phyloP scores from a whole-genome alignment of 2,797 vertebrate species.

The Dendrocincla tyrannina region DNA sequence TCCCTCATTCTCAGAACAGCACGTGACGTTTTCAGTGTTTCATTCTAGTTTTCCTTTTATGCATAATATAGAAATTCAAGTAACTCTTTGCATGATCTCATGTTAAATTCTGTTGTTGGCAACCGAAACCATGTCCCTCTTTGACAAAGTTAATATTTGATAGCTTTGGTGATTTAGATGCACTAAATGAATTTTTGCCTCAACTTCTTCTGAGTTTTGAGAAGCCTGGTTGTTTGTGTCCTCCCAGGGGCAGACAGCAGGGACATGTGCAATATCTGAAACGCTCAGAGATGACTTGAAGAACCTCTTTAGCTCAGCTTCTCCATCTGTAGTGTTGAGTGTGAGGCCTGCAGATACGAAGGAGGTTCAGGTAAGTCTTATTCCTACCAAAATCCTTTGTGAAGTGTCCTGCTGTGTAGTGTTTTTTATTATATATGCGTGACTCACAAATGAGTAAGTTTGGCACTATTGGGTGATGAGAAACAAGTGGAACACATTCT shows the following conservation, averaged over 20 bases:
- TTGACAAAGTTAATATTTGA: neutral
- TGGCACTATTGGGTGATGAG: neutral
- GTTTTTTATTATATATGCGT: neutral
- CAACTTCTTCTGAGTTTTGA: neutral
- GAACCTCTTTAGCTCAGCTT: constrained; percentile 79
- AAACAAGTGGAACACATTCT: neutral
- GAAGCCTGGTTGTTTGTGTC: neutral
- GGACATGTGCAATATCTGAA: constrained; percentile 40
- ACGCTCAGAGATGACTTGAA: constrained; percentile 78
- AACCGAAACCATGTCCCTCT: neutral
- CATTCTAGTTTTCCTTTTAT: neutral
- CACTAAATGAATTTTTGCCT: neutral
- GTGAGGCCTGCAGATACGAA: constrained; percentile 77
- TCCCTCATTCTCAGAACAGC: neutral
- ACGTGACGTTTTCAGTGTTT: neutral
- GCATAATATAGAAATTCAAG: neutral
- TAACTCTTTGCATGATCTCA: neutral
- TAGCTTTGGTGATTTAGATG: neutral
- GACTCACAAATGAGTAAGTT: neutral
- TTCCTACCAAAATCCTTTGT: neutral
- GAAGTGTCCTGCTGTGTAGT: neutral
- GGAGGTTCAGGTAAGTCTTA: constrained; percentile 80
- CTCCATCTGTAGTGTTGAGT: constrained; percentile 85
- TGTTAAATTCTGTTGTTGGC: neutral
- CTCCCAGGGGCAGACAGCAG: constrained; percentile 28